phyloP scores from a whole-genome alignment of 1,140 invertebrate species.

The Sycobia sp. region DNA sequence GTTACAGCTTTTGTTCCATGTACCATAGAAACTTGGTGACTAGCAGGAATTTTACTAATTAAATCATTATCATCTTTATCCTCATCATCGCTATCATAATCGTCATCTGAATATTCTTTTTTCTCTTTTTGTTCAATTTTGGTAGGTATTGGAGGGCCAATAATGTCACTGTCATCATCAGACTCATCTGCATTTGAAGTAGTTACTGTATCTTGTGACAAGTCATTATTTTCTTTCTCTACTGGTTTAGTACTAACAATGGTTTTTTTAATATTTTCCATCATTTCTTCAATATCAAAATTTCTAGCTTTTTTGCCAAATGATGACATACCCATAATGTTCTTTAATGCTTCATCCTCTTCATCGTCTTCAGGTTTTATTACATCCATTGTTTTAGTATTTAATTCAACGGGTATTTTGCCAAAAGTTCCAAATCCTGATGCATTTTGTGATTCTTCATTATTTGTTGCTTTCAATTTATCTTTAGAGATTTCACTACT shows the following conservation, averaged over 20 bases:
- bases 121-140: slow-evolving; percentile 35
- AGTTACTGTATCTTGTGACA: no score
- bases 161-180: slow-evolving; percentile 59
- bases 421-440: slow-evolving; percentile 67
- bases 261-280: slow-evolving; percentile 57
- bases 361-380: slow-evolving; percentile 68
- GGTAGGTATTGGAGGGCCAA: slow-evolving; percentile 66
- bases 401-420: slow-evolving; percentile 54
- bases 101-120: slow-evolving; percentile 49
- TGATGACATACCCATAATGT: slow-evolving; percentile 75
- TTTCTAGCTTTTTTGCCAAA: slow-evolving; percentile 81
- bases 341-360: slow-evolving; percentile 70
- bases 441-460: no score
- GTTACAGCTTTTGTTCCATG: slow-evolving; percentile 88
- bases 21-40: slow-evolving; percentile 80
- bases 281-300: slow-evolving; percentile 69
- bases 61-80: slow-evolving; percentile 63
- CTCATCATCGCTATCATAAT: slow-evolving; percentile 62
- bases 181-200: slow-evolving; percentile 42
- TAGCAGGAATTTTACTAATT: slow-evolving; percentile 75
- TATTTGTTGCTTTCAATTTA: no score
- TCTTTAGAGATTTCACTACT: slow-evolving; percentile 34
- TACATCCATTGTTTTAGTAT: slow-evolving; percentile 65
- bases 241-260: slow-evolving; percentile 51
- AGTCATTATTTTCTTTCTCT: slow-evolving; percentile 51